Percentiles rank a stretch among this genome's conserved stretches.
These are phyloP conservation scores for Trichonephila inaurata DNA, from an alignment of 1,140 invertebrate genomes.

Conservation along the genomic window DNA sequence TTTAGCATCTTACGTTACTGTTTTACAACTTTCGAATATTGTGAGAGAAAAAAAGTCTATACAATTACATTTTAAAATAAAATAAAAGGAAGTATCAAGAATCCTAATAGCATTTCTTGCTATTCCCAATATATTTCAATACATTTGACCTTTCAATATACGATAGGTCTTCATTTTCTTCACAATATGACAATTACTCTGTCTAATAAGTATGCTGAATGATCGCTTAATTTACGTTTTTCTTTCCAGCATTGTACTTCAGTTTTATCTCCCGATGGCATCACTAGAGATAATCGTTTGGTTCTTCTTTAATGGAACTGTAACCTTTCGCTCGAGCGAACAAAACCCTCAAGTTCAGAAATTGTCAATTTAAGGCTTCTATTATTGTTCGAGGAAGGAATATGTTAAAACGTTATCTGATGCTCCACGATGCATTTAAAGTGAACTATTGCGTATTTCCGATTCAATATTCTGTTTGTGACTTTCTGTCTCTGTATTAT, in stretches of 20 bases:
- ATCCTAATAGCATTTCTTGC: neutral
- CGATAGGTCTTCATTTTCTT: no score
- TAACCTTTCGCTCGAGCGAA: neutral
- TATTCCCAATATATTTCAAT: neutral
- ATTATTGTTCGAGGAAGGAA: conserved; percentile 9
- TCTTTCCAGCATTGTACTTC: neutral
- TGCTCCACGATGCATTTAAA: conserved; percentile 14
- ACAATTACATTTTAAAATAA: neutral
- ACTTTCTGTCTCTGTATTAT: no score
- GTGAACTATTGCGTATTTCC: neutral
- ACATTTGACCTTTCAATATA: neutral
- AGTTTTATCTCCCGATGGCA: neutral
- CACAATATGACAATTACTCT: no score
- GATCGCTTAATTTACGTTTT: neutral
- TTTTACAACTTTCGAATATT: no score
- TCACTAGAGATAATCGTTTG: neutral
- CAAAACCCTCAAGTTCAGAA: neutral
- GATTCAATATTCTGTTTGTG: neutral
- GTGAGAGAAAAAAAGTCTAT: no score
- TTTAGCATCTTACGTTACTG: no score
- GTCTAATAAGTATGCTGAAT: neutral
- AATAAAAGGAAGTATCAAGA: neutral
- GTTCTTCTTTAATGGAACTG: conserved; percentile 1
- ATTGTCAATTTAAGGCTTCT: neutral
- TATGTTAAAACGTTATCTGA: neutral